phyloP scores from a whole-genome alignment of 1,140 invertebrate genomes.

The Drosophila punjabiensis region DNA sequence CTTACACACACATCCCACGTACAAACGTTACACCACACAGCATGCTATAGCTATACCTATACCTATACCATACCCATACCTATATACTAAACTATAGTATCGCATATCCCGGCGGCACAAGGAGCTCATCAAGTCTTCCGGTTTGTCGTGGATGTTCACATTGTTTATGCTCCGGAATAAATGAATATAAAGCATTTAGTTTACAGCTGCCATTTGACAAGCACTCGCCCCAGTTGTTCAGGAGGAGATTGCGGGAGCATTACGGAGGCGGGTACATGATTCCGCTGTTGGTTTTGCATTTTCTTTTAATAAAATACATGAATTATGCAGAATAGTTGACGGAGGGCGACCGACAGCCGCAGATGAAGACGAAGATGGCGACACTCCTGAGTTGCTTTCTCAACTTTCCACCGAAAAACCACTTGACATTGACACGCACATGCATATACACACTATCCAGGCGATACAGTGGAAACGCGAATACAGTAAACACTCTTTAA shows the following conservation, averaged over 20 bases:
- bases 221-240: constrained; percentile 39
- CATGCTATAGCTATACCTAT: neutral
- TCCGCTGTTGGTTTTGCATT: constrained; percentile 60
- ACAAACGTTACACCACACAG: neutral
- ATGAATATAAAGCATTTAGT: constrained; percentile 75
- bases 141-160: constrained; percentile 51
- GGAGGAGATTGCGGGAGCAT: neutral
- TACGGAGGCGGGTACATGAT: constrained; percentile 5
- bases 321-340: constrained; percentile 68
- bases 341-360: constrained; percentile 16
- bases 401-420: constrained; percentile 25
- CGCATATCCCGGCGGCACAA: constrained; percentile 30
- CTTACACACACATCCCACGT: constrained; percentile 36
- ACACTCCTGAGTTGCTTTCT: constrained; percentile 9
- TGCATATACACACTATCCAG: neutral
- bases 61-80: neutral
- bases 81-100: constrained; percentile 23
- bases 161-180: constrained; percentile 63
- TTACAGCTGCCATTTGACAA: constrained; percentile 73
- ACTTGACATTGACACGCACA: constrained; percentile 35
- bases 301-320: constrained; percentile 69
- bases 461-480: neutral
- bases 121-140: constrained; percentile 38
- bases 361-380: constrained; percentile 18
- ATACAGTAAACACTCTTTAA: constrained; percentile 2